Base-by-base conservation (phyloP, 2,797 vertebrate genomes). In the Chiropotes sagulatus region DNA sequence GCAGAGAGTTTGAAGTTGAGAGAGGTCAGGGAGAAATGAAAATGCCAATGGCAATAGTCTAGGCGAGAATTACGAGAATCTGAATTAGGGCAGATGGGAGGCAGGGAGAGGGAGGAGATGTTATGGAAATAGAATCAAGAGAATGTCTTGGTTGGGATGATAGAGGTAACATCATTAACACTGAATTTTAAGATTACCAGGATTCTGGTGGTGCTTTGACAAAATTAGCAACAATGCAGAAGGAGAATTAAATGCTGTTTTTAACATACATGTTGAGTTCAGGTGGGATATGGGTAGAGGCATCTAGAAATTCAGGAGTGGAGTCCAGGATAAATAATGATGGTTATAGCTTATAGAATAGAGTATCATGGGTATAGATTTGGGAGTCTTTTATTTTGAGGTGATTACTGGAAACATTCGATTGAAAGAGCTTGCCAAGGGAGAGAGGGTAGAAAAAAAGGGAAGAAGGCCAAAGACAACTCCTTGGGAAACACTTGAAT, bases 401-500 rank as follows among this genome's bases (percentile, higher is more conserved):
- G 52, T 85, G 78, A 92, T 97, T 88, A 76, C 57, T 96, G 82
- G 97, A 92, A 96, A 93, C 94, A 90, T 88, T 82, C 85, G 64
- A 78, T 70, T 92, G n/a, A 79, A 95, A 83, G 84, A 75, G 61
- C 46, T 80, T 95, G 92, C 94, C 96, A 93, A 93, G 86, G 89
- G 54, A 97, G 78, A 94, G 89, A 95, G 82, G 61, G 82, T 57
- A 94, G 94, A 94, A 79, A 82, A 87, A 86, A 90, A 92, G 94
- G 97, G 95, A 97, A 95, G 61, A 80, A 52, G 28, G 95, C 95
- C 95, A 97, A 97, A 88, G 94, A 90, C 92, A 95, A 39, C 85
- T 94, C 73, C 86, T 88, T 97, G 95, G 97, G 96, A 97, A 97
- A 96, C 84, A 82, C 81, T 97, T 79, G 88, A 96, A 79, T 95